phyloP scores from a whole-genome alignment of 2,113 vertebrate genomes.

The Callorhinus ursinus region DNA sequence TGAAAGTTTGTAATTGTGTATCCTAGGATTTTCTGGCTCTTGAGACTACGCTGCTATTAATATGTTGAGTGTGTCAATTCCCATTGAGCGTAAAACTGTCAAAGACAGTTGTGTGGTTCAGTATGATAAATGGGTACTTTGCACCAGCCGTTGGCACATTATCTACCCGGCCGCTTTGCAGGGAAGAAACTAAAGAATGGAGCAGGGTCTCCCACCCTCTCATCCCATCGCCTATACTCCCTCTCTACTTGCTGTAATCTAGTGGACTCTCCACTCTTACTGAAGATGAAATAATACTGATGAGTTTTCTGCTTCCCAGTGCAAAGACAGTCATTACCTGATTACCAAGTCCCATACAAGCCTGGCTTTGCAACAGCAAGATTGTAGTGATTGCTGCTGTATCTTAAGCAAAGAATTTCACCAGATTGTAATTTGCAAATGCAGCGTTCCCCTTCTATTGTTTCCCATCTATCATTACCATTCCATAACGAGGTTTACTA shows the following conservation, averaged over 20 bases:
- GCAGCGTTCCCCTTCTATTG: not conserved
- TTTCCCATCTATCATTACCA: not conserved
- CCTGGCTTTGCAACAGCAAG: not conserved
- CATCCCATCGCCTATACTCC: too few species aligned
- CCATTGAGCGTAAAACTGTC: not conserved
- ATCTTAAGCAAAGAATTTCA: not conserved
- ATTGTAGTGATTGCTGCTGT: not conserved
- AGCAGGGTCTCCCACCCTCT: not conserved
- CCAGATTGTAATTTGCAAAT: not conserved
- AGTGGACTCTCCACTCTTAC: not conserved
- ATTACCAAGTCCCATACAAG: not conserved
- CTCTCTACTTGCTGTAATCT: not conserved
- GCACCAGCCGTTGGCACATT: not conserved
- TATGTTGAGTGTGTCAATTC: not conserved
- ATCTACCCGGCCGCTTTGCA: not conserved
- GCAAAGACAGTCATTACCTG: not conserved
- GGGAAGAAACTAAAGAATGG: not conserved
- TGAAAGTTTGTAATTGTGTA: not conserved
- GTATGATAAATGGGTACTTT: not conserved
- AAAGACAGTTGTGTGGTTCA: not conserved
- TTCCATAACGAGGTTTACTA: not conserved
- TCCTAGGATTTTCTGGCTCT: not conserved
- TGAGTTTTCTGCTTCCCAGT: not conserved
- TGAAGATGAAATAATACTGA: not conserved
- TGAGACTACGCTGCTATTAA: not conserved